phyloP scores from a whole-genome alignment of 2,888 invertebrate species.

The Ormyrus labotus region DNA sequence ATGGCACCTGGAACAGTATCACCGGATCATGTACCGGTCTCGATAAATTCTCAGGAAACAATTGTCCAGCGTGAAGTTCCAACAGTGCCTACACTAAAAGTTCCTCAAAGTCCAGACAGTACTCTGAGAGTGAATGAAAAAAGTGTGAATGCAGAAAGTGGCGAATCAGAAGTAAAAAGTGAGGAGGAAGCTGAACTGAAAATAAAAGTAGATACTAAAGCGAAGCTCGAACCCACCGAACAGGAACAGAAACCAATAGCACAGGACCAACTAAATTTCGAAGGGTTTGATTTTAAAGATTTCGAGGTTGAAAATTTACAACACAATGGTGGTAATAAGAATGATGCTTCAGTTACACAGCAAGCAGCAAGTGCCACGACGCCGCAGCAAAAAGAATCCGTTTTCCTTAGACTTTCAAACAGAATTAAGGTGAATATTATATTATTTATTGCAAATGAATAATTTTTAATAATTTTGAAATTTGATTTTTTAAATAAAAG shows the following conservation, averaged over 20 bases:
- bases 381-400: slow-evolving; percentile 89
- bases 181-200: slow-evolving; percentile 28
- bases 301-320: slow-evolving; percentile 69
- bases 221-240: slow-evolving; percentile 32
- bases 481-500: neutral
- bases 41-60: neutral
- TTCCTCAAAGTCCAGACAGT: slow-evolving; percentile 20
- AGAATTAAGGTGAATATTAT: slow-evolving; percentile 87
- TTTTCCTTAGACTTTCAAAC: slow-evolving; percentile 96
- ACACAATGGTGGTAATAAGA: slow-evolving; percentile 63
- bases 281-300: slow-evolving; percentile 73
- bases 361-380: slow-evolving; percentile 69
- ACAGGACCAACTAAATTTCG: slow-evolving; percentile 70
- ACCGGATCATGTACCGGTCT: slow-evolving; percentile 23
- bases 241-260: slow-evolving; percentile 24
- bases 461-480: neutral
- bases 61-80: neutral
- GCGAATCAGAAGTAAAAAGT: slow-evolving; percentile 10
- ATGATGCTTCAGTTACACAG: slow-evolving; percentile 70
- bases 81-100: neutral
- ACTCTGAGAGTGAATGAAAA: slow-evolving; percentile 37
- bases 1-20: slow-evolving; percentile 5
- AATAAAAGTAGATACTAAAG: slow-evolving; percentile 10
- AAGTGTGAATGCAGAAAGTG: neutral
- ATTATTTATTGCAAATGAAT: neutral